Conservation (phyloP, 2,113 vertebrate genomes). For the Corydoras sp. region DNA sequence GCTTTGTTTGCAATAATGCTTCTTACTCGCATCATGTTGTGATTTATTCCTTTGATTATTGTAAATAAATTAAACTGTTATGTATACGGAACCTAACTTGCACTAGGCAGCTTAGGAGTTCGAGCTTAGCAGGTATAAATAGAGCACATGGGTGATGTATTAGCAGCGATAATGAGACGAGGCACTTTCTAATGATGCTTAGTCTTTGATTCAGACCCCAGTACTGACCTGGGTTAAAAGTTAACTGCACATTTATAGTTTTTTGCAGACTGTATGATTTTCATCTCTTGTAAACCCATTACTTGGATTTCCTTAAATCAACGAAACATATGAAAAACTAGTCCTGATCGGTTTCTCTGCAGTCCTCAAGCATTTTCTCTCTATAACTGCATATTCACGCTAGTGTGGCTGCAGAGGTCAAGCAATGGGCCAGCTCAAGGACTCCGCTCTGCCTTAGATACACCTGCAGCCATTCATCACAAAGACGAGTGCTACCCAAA, state of each 20-base stretch:
- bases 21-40: too few species aligned
- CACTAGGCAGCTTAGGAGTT: slow-evolving; percentile 61
- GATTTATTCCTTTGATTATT: too few species aligned
- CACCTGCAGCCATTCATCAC: slow-evolving; percentile 53
- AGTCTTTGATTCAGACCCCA: not conserved
- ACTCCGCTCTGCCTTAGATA: slow-evolving; percentile 7
- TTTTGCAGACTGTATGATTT: too few species aligned
- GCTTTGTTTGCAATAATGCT: too few species aligned
- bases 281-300: not conserved
- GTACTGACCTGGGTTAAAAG: too few species aligned
- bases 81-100: slow-evolving; percentile 32
- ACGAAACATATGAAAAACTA: not conserved
- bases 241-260: too few species aligned
- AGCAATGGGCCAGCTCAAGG: slow-evolving; percentile 14
- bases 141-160: slow-evolving; percentile 51
- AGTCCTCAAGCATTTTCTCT: not conserved
- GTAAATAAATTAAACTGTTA: slow-evolving; percentile 32
- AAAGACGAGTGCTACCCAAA: slow-evolving; percentile 9
- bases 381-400: not conserved
- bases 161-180: slow-evolving; percentile 47
- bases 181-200: not conserved
- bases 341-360: not conserved
- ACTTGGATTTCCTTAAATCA: too few species aligned
- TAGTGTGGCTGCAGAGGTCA: slow-evolving; percentile 14
- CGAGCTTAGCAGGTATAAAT: slow-evolving; percentile 68